These are phyloP conservation scores for Mactromeris polynyma DNA, from an alignment of 2,888 invertebrate species.

Conservation along the genomic window DNA sequence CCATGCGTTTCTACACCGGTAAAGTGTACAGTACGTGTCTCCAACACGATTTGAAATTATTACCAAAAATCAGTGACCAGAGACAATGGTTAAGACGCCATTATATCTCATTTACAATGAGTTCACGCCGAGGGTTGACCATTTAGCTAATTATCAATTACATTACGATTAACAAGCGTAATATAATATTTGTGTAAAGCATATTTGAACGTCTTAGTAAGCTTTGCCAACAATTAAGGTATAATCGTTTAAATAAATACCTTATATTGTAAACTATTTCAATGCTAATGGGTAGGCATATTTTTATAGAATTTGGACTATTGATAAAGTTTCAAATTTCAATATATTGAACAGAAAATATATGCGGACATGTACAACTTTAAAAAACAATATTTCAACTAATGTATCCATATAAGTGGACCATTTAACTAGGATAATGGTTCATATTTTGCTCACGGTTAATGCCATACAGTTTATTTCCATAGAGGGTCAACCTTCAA, in stretches of 20 bases:
- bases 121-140: neutral
- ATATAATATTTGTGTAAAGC: conserved; percentile 13
- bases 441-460: too few species aligned
- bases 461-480: too few species aligned
- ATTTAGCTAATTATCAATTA: neutral
- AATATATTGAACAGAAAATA: neutral
- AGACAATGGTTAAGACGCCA: too few species aligned
- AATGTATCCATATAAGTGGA: too few species aligned
- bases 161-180: neutral
- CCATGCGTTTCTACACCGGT: too few species aligned
- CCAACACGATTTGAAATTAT: too few species aligned
- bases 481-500: too few species aligned
- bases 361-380: neutral
- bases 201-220: neutral
- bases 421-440: too few species aligned
- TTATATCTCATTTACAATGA: neutral
- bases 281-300: neutral
- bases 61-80: too few species aligned
- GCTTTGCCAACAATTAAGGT: neutral
- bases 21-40: too few species aligned
- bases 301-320: conserved; percentile 14
- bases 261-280: neutral
- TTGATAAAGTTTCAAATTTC: conserved; percentile 4
- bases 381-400: too few species aligned
- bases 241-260: conserved; percentile 6